Evolutionary conservation across 2,888 invertebrate species (phyloP).

Genomic region (Drosophila histrio): DNA sequence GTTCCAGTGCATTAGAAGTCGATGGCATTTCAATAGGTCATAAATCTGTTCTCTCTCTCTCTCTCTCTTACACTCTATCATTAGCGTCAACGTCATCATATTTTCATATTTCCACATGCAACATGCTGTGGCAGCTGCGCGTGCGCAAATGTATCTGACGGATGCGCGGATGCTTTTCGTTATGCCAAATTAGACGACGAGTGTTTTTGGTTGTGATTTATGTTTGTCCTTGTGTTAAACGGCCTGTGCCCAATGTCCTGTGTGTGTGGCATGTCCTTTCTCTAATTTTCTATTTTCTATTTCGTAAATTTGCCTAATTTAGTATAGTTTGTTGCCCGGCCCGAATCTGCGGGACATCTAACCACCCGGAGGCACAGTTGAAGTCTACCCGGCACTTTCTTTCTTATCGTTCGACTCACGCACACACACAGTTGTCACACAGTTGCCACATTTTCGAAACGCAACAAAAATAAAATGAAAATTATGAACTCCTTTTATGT

Average conservation of each 20-base stretch:
- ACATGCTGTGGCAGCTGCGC: conserved; percentile 57
- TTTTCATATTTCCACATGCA: conserved; percentile 64
- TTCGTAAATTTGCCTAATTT: conserved; percentile 72
- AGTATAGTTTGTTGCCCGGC: background rate
- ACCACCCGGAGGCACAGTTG: conserved; percentile 22
- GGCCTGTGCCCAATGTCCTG: too few species aligned
- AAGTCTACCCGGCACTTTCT: conserved; percentile 30
- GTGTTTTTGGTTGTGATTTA: conserved; percentile 54
- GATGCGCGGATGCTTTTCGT: conserved; percentile 60
- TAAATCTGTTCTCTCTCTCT: conserved; percentile 58
- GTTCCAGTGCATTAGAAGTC: conserved; percentile 71
- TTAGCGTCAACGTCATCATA: conserved; percentile 78
- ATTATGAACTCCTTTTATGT: conserved; percentile 70
- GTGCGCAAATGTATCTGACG: conserved; percentile 68
- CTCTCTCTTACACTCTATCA: conserved; percentile 20
- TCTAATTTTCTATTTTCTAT: conserved; percentile 8
- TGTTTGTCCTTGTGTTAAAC: conserved; percentile 35
- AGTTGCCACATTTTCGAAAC: conserved; percentile 7
- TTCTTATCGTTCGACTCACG: conserved; percentile 43
- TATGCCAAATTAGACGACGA: conserved; percentile 72
- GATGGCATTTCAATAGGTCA: conserved; percentile 63
- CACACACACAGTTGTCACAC: conserved; percentile 41
- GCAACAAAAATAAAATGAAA: conserved; percentile 37
- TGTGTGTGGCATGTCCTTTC: conserved; percentile 31
- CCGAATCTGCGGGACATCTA: conserved; percentile 12